Base-by-base conservation (phyloP, 1,140 invertebrate genomes). In the Lordiphosa collinella region DNA sequence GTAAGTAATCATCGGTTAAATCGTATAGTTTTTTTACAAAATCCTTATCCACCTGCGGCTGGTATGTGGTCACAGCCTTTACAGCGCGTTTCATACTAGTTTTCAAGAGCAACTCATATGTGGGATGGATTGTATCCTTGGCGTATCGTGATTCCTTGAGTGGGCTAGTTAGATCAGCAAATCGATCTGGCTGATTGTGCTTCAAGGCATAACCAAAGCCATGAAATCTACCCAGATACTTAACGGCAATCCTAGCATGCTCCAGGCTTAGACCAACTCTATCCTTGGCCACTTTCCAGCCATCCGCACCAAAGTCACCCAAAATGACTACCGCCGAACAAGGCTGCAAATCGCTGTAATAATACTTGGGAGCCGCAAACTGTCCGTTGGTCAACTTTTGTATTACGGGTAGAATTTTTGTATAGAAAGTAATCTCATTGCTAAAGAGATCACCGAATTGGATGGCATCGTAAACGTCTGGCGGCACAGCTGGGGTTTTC, bases 401-500 rank as follows among this genome's bases (percentile, higher is more conserved):
- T 1, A 88, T 29, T 8, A 64, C 60, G 1, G 87, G 87, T 1
- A 88, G 47, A 8, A 88, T 72, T 40, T 60, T 54, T 0, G 62
- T 70, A 14, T 88, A 88, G 29, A 87, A 82, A n/a, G 52, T 14
- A 6, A 86, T 65, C 38, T 88, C 87, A 25, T 88, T 88, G 25
- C 11, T 54, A n/a, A 88, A 88, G 0, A 88, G 60, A 0, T 47
- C 29, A 3, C 44, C 44, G 11, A 88, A 88, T 34, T 76, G 67
- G 3, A 87, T 3, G 4, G 43, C 0, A 0, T 74, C 65, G 31
- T 64, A 88, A 0, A 60, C 1, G 0, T 68, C 58, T 7, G 60
- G 50, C 1, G 76, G 54, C 10, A 88, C 10, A 5, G 34, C 10
- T 2, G 87, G 85, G 0, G 87, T 87, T 84, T 74, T 86, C 87